phyloP scores from a whole-genome alignment of 1,140 invertebrate genomes.

The Drosophila ohnishii region DNA sequence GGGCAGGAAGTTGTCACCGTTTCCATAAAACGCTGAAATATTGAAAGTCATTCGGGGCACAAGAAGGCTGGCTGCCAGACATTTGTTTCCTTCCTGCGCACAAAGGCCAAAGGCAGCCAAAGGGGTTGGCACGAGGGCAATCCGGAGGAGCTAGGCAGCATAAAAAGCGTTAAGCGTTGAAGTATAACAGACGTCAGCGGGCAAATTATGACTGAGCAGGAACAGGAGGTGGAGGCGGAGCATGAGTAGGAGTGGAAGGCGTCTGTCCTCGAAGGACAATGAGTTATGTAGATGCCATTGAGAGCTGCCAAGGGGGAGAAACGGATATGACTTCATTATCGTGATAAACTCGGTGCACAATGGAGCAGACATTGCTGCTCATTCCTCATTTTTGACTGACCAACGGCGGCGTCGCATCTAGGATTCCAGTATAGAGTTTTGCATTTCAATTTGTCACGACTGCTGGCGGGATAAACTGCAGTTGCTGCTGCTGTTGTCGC shows the following conservation, averaged over 20 bases:
- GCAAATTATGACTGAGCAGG: slow-evolving; percentile 68
- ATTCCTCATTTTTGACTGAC: slow-evolving; percentile 42
- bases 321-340: slow-evolving; percentile 76
- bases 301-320: slow-evolving; percentile 22
- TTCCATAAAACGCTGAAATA: slow-evolving; percentile 77
- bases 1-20: slow-evolving; percentile 69
- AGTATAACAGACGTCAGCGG: slow-evolving; percentile 66
- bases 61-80: slow-evolving; percentile 53
- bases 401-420: slow-evolving; percentile 8
- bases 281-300: slow-evolving; percentile 68
- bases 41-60: slow-evolving; percentile 76
- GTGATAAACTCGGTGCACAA: slow-evolving; percentile 67
- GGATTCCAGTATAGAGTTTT: slow-evolving; percentile 24
- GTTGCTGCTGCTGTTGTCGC: slow-evolving; percentile 12
- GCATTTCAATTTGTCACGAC: slow-evolving; percentile 48
- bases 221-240: slow-evolving; percentile 21
- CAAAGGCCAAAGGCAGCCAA: slow-evolving; percentile 24
- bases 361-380: slow-evolving; percentile 39
- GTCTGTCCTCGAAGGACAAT: slow-evolving; percentile 29
- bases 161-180: slow-evolving; percentile 61
- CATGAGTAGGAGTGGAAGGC: neutral
- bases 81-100: slow-evolving; percentile 75
- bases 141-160: slow-evolving; percentile 23
- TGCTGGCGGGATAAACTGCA: slow-evolving; percentile 4
- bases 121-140: slow-evolving; percentile 26